Evolutionary conservation across 1,140 invertebrate genomes (phyloP).

Genomic region (Drosophila melanica): DNA sequence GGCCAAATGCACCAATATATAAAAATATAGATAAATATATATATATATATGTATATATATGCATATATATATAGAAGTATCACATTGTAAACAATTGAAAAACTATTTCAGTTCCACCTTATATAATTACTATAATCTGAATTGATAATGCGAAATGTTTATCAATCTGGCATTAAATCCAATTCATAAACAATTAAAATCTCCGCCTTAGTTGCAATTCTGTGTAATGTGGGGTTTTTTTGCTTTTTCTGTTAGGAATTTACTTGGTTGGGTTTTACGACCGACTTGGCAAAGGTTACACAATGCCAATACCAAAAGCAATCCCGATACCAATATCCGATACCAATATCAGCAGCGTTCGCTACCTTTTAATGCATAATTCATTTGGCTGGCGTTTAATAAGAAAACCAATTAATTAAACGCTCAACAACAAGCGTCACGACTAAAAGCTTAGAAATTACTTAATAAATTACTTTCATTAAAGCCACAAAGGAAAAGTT

Average conservation of each 20-base stretch:
- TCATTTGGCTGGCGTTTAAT: conserved; percentile 72
- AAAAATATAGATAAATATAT: neutral
- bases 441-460: conserved; percentile 81
- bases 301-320: conserved; percentile 20
- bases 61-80: neutral
- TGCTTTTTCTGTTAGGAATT: neutral
- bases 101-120: neutral
- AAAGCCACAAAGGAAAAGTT: conserved; percentile 76
- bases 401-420: conserved; percentile 80
- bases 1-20: conserved; percentile 14
- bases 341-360: conserved; percentile 40
- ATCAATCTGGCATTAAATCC: conserved; percentile 1
- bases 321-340: conserved; percentile 27
- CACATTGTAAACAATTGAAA: neutral
- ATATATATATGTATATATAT: neutral
- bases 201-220: neutral
- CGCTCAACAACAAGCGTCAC: conserved; percentile 73
- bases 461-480: conserved; percentile 81
- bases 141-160: conserved; percentile 16
- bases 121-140: conserved; percentile 6
- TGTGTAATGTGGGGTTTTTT: conserved; percentile 1
- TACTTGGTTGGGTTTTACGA: neutral
- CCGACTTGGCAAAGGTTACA: conserved; percentile 9
- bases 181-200: conserved; percentile 3
- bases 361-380: conserved; percentile 57